Conservation (phyloP, 2,797 vertebrate genomes). For the Arrhamphus sclerolepis region DNA sequence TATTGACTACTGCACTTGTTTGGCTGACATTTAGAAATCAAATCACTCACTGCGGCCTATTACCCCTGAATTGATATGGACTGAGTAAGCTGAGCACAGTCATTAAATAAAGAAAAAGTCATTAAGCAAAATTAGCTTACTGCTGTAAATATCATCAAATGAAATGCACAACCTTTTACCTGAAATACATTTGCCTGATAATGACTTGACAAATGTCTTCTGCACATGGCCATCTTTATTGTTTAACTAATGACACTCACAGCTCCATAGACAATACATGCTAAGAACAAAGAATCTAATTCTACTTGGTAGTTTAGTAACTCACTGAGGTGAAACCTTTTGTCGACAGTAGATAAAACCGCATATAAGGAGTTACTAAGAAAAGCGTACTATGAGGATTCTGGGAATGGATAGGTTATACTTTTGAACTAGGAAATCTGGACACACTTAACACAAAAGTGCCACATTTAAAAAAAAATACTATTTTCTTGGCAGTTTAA, state of each 20-base stretch:
- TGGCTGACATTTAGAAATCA: conserved; percentile 57
- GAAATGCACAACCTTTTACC: conserved; percentile 46
- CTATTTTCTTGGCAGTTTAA: background rate
- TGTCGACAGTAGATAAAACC: background rate
- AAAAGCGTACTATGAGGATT: no score
- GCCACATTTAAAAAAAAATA: background rate
- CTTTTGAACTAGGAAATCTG: background rate
- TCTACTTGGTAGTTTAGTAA: background rate
- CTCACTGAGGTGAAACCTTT: background rate
- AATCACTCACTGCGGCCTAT: conserved; percentile 55
- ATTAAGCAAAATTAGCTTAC: conserved; percentile 62
- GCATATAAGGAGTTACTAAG: no score
- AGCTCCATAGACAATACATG: no score
- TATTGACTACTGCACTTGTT: conserved; percentile 29
- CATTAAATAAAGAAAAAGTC: conserved; percentile 65
- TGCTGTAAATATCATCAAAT: conserved; percentile 63
- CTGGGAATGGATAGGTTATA: no score
- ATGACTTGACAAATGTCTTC: conserved; percentile 22
- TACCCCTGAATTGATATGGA: conserved; percentile 58
- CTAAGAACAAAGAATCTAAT: no score
- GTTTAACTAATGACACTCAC: background rate
- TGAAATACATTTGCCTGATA: conserved; percentile 29
- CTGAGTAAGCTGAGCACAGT: conserved; percentile 40
- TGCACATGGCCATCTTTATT: background rate
- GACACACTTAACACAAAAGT: background rate